Conservation (phyloP, 2,888 invertebrate genomes). For the Tiliacea aurago region DNA sequence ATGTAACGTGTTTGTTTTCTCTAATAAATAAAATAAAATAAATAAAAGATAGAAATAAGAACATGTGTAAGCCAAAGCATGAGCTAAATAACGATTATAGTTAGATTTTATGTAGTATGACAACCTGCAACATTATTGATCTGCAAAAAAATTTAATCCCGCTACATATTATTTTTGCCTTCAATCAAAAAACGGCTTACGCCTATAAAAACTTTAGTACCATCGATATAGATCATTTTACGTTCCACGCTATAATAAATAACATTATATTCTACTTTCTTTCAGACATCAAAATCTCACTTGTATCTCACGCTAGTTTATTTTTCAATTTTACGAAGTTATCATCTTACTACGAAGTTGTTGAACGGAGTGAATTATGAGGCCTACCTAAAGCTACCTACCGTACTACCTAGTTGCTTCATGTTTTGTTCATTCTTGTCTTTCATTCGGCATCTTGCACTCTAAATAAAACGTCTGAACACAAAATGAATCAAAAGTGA, state of each 20-base stretch:
- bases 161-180: not conserved
- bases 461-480: not conserved
- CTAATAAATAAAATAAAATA: too few species aligned
- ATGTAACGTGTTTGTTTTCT: too few species aligned
- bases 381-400: not conserved
- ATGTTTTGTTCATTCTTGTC: not conserved
- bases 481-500: not conserved
- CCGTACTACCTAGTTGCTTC: not conserved
- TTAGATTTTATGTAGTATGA: not conserved
- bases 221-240: slow-evolving; percentile 43
- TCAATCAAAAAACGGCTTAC: slow-evolving; percentile 42
- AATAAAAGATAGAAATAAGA: not conserved
- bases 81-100: not conserved
- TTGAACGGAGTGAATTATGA: slow-evolving; percentile 23
- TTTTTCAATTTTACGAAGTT: slow-evolving; percentile 53
- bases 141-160: not conserved
- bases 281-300: slow-evolving; percentile 47
- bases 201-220: slow-evolving; percentile 39
- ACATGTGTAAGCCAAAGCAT: not conserved
- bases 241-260: slow-evolving; percentile 34
- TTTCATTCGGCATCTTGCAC: not conserved
- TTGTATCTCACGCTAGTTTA: slow-evolving; percentile 42
- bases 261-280: slow-evolving; percentile 36
- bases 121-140: not conserved
- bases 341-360: slow-evolving; percentile 20